These are phyloP conservation scores for Pantherophis vulpinus DNA, from an alignment of 2,797 vertebrate genomes.

Conservation along the genomic window DNA sequence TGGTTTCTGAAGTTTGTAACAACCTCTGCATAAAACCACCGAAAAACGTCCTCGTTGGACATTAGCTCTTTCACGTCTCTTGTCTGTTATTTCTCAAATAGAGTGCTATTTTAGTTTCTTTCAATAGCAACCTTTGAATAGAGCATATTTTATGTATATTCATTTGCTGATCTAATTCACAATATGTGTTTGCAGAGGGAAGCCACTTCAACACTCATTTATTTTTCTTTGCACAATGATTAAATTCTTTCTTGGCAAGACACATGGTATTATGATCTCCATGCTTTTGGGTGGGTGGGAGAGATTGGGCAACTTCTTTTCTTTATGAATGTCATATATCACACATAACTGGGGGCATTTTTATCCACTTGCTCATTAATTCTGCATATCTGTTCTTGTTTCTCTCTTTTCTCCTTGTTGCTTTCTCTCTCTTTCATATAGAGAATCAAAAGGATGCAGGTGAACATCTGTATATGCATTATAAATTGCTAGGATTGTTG, in stretches of 20 bases:
- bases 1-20: slow-evolving; percentile 57
- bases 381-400: slow-evolving; percentile 91
- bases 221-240: slow-evolving; percentile 76
- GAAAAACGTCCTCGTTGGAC: slow-evolving; percentile 71
- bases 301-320: slow-evolving; percentile 63
- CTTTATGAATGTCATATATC: slow-evolving; percentile 73
- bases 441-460: slow-evolving; percentile 92
- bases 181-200: slow-evolving; percentile 71
- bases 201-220: slow-evolving; percentile 69
- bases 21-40: slow-evolving; percentile 64
- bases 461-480: slow-evolving; percentile 94
- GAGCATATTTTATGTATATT: slow-evolving; percentile 58
- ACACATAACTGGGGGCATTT: slow-evolving; percentile 78
- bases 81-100: slow-evolving; percentile 71
- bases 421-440: slow-evolving; percentile 85
- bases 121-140: slow-evolving; percentile 76
- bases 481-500: slow-evolving; percentile 83
- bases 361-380: slow-evolving; percentile 83
- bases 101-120: slow-evolving; percentile 69
- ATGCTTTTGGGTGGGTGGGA: slow-evolving; percentile 68
- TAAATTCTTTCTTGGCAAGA: slow-evolving; percentile 71
- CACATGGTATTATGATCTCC: slow-evolving; percentile 74
- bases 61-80: slow-evolving; percentile 75
- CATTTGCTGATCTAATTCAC: slow-evolving; percentile 63
- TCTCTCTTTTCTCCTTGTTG: slow-evolving; percentile 80